phyloP scores from a whole-genome alignment of 2,797 vertebrate species.

The Phrynocephalus forsythii region DNA sequence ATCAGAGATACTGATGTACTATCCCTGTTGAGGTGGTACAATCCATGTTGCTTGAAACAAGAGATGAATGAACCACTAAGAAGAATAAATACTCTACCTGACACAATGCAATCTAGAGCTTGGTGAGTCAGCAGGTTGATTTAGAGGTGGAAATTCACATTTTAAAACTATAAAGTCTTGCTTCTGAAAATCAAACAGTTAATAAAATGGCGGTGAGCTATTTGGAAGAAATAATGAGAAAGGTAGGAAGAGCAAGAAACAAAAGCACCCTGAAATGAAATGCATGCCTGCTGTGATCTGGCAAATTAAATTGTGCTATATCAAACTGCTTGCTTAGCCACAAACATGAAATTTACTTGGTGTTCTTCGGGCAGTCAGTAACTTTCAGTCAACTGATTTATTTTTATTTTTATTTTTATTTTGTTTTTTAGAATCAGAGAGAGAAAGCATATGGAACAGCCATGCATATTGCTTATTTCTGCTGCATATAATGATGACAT shows the following conservation, averaged over 20 bases:
- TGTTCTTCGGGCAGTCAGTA: too few relatives aligned
- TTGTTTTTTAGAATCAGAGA: too few relatives aligned
- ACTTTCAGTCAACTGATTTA: too few relatives aligned
- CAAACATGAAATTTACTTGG: too few relatives aligned
- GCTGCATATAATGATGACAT: too few relatives aligned
- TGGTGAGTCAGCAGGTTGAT: conserved; percentile 24
- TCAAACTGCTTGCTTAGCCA: too few relatives aligned
- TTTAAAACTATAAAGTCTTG: background rate
- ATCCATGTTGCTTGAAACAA: conserved; percentile 7
- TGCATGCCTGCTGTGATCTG: background rate
- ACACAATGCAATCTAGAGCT: conserved; percentile 36
- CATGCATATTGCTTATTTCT: too few relatives aligned
- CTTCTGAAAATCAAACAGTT: conserved; percentile 29
- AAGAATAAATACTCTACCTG: background rate
- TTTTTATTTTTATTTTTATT: too few relatives aligned
- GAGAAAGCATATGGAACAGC: too few relatives aligned
- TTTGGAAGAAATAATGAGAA: background rate
- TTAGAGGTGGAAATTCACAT: conserved; percentile 15
- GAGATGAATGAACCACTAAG: conserved; percentile 11
- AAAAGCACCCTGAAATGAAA: background rate
- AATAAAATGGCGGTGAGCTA: background rate
- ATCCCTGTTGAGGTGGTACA: background rate
- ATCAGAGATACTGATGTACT: conserved; percentile 10
- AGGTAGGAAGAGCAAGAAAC: background rate
- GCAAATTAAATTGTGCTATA: background rate